phyloP scores from a whole-genome alignment of 2,888 invertebrate species.

The Leptinotarsa haldemani region DNA sequence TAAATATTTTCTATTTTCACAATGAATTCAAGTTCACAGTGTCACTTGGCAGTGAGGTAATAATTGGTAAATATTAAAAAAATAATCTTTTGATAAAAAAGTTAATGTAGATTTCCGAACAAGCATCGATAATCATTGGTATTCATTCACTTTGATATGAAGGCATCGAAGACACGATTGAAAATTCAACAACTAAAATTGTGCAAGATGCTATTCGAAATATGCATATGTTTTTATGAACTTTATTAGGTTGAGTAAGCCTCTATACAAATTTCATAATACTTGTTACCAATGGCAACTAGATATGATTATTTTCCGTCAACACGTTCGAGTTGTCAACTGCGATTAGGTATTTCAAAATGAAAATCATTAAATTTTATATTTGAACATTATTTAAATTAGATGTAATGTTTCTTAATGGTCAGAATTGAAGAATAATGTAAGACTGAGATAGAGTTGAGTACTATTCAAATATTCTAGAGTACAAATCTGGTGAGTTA shows the following conservation, averaged over 20 bases:
- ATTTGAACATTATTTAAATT: too few relatives aligned
- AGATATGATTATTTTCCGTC: background rate
- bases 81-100: too few relatives aligned
- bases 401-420: too few relatives aligned
- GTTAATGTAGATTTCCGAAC: too few relatives aligned
- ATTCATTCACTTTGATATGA: too few relatives aligned
- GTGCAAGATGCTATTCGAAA: slow-evolving; percentile 12
- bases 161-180: background rate
- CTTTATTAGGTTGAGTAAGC: background rate
- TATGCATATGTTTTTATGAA: background rate
- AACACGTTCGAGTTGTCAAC: background rate
- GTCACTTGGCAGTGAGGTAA: too few relatives aligned
- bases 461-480: too few relatives aligned
- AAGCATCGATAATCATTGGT: too few relatives aligned
- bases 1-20: slow-evolving; percentile 1
- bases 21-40: background rate
- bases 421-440: too few relatives aligned
- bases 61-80: too few relatives aligned
- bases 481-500: too few relatives aligned
- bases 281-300: slow-evolving; percentile 13
- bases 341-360: background rate
- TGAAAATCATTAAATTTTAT: background rate
- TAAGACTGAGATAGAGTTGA: too few relatives aligned
- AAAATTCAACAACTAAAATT: background rate
- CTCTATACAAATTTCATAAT: background rate